Evolutionary conservation across 2,113 vertebrate genomes (phyloP), one percentile per base, ranked within the genome.

Genomic region (Albula goreensis): DNA sequence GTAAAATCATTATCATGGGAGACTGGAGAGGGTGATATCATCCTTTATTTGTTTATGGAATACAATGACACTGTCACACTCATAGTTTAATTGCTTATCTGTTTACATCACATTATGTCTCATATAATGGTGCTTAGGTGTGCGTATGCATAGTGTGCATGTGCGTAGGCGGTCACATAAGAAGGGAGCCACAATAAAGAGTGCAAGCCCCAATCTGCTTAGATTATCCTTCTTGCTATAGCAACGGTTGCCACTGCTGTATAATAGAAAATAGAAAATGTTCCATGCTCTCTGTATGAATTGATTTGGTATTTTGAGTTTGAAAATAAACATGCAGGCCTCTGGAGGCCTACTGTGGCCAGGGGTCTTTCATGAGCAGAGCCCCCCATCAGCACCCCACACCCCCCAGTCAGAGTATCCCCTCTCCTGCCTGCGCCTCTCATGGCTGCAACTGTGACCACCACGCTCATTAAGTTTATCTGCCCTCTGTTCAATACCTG

Each of bases 271-370:
- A 86, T 50, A 83, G 57, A 85, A 78, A 79, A 48, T 85, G 87
- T 90, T 90, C 87, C 56, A 82, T 78, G 74, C 56, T 89, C 79
- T 89, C 50, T 88, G 88, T 88, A 74, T 87, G 57, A 86, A 88
- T 50, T 86, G 83, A 90, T 89, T 87, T 51, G 57, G 83, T 79
- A 80, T 88, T 87, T 85, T 88, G 83, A 52, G 60, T 88, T 81
- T 82, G 49, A 91, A 91, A 92, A 90, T 90, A 92, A 91, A 88
- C 83, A 87, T 15, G 80, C 13, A 5, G 52, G 51, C 50, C 31
- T 82, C 10, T 22, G 25, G 70, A 60, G 50, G 53, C 19, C 13
- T 74, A 78, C 12, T 31, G 50, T 5, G 77, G 66, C 51, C 49
- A 41, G 78, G 1, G 81, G 17, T 22, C 19, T 84, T 86, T 89